Evolutionary conservation across 2,113 vertebrate species (phyloP).

Genomic region (Trematomus loennbergii): DNA sequence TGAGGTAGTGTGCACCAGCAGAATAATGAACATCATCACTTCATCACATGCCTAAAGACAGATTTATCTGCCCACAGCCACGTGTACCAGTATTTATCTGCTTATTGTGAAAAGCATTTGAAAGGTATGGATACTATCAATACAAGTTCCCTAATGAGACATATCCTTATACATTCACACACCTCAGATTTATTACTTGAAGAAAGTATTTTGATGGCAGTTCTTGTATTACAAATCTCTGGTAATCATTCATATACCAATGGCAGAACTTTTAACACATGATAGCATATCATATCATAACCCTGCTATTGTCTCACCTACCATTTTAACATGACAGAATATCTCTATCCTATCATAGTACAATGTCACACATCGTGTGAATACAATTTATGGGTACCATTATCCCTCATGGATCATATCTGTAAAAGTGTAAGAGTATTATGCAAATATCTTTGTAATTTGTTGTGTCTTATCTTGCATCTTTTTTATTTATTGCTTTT

Average conservation of each 20-base stretch:
- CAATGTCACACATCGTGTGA: too few species aligned
- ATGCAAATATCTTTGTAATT: too few species aligned
- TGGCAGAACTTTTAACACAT: too few species aligned
- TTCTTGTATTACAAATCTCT: background rate
- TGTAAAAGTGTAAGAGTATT: too few species aligned
- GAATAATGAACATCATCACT: constrained; percentile 8
- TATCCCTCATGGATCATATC: too few species aligned
- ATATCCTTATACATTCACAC: background rate
- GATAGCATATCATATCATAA: too few species aligned
- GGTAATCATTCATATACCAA: background rate
- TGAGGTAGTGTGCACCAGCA: background rate
- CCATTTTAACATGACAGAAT: too few species aligned
- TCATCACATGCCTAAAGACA: constrained; percentile 1
- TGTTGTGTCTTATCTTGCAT: too few species aligned
- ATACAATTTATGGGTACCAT: too few species aligned
- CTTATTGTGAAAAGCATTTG: constrained; percentile 1
- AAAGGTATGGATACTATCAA: background rate
- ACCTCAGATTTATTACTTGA: background rate
- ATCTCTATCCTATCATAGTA: too few species aligned
- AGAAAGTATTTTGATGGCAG: background rate
- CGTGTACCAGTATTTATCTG: background rate
- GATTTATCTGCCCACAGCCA: background rate
- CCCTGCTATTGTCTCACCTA: too few species aligned
- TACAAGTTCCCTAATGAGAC: background rate
- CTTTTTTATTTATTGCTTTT: too few species aligned